Conservation (phyloP, 1,140 invertebrate species). For the Artemia franciscana region DNA sequence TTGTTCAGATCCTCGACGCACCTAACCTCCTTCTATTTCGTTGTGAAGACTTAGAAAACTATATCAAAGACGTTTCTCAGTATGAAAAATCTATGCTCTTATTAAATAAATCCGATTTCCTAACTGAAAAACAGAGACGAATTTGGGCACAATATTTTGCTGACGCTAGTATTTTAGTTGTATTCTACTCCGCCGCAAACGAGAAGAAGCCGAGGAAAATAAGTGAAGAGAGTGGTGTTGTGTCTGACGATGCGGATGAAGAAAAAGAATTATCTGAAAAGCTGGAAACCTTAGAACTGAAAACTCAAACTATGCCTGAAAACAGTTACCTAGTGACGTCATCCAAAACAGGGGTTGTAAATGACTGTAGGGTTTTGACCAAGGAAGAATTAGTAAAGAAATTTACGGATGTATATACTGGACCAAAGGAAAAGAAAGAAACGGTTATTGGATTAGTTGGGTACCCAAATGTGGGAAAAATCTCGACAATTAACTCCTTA, state of each 20-base stretch:
- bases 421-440: slow-evolving; percentile 25
- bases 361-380: background rate
- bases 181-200: slow-evolving; percentile 58
- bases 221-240: slow-evolving; percentile 1
- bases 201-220: slow-evolving; percentile 15
- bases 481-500: slow-evolving; percentile 88
- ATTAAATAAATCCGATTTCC: slow-evolving; percentile 90
- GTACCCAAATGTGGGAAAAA: slow-evolving; percentile 99
- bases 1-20: slow-evolving; percentile 90
- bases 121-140: slow-evolving; percentile 52
- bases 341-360: background rate
- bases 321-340: too few relatives aligned
- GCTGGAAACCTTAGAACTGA: too few relatives aligned
- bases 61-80: slow-evolving; percentile 60
- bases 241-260: background rate
- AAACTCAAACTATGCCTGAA: too few relatives aligned
- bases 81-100: slow-evolving; percentile 61
- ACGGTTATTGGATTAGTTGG: slow-evolving; percentile 79
- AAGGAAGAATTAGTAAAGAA: slow-evolving; percentile 29
- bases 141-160: slow-evolving; percentile 74
- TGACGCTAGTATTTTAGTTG: slow-evolving; percentile 32
- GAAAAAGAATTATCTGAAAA: background rate
- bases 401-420: slow-evolving; percentile 36
- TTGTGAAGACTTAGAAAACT: slow-evolving; percentile 77
- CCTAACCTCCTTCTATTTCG: slow-evolving; percentile 85